A percentile compares a stretch with the other conserved stretches of the same genome.
Evolutionary conservation across 2,797 vertebrate species (phyloP).

Genomic region (Pantherophis vulpinus): DNA sequence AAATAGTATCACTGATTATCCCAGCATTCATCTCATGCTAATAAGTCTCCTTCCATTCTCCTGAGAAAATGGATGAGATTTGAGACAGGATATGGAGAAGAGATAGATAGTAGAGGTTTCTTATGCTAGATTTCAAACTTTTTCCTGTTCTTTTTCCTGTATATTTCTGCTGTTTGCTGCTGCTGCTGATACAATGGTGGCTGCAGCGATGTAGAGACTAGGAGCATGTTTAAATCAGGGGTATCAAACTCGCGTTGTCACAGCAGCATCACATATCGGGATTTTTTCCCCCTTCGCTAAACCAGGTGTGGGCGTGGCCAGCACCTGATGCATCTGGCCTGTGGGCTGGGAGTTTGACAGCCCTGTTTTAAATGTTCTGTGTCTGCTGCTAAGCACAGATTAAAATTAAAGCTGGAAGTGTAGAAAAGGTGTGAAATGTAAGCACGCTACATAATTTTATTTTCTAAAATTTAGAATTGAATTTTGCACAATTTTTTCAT

Average conservation of each 20-base stretch:
- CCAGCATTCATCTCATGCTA: not conserved
- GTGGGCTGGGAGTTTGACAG: no score
- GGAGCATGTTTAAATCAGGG: not conserved
- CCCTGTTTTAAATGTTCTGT: not conserved
- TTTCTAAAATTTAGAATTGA: not conserved
- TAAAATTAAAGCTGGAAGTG: not conserved
- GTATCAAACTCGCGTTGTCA: no score
- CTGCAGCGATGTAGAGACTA: not conserved
- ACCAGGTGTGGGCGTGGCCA: no score
- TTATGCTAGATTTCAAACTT: not conserved
- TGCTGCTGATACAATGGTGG: not conserved
- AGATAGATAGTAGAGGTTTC: no score
- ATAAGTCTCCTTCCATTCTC: not conserved
- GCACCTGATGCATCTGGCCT: no score
- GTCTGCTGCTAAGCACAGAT: not conserved
- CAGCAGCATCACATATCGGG: no score
- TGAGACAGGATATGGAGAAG: not conserved
- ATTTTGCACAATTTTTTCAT: not conserved
- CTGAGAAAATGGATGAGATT: not conserved
- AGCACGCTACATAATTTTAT: not conserved
- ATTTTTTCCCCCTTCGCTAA: no score
- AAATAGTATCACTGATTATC: not conserved
- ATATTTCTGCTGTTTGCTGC: not conserved
- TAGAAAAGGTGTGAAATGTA: not conserved
- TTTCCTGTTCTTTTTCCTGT: not conserved